Evolutionary conservation across 2,113 vertebrate genomes (phyloP).

Genomic region (human (Homo sapiens)): GRCh38 chr7:111146501-111147000

Average conservation of each 20-base stretch:
- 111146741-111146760: not conserved
- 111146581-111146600: not conserved
- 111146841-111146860: not conserved
- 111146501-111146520: not conserved
- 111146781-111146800: not conserved
- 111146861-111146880: not conserved
- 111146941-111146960: not conserved
- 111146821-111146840: not conserved
- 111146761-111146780: not conserved
- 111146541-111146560: not conserved
- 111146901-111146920: not conserved
- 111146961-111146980: not conserved
- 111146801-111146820: not conserved
- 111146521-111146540: not conserved
- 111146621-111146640: not conserved
- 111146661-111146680: not conserved
- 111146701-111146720: not conserved
- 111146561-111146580: not conserved
- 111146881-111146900: not conserved
- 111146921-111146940: not conserved
- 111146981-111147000: not conserved
- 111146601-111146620: not conserved
- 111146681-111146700: not conserved
- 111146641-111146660: not conserved
- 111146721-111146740: not conserved